Percentiles rank a stretch among this genome's conserved stretches.
Evolutionary conservation across 2,888 invertebrate species (phyloP).

Genomic region (Anaspis maculata): DNA sequence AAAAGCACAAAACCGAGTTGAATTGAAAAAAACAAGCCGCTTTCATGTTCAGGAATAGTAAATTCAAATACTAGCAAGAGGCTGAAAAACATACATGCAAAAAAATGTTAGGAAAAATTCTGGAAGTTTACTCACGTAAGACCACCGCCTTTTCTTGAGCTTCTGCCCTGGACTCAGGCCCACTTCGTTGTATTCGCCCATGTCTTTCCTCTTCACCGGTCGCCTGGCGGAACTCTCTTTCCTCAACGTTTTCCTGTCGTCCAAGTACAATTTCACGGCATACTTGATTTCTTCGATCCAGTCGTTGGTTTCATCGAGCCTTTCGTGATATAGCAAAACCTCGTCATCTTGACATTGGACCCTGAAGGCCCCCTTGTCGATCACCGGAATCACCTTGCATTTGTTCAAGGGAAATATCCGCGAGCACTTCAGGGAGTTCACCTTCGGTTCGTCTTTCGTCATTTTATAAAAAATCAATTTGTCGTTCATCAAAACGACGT

Average conservation of each 20-base stretch:
- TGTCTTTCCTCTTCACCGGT: constrained; percentile 50
- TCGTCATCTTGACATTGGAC: constrained; percentile 52
- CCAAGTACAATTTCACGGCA: constrained; percentile 49
- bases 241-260: constrained; percentile 52
- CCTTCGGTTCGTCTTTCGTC: constrained; percentile 47
- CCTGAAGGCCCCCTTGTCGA: constrained; percentile 52
- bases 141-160: constrained; percentile 35
- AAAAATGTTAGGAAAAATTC: too few relatives aligned
- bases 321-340: constrained; percentile 49
- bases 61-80: too few relatives aligned
- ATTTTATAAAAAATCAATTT: constrained; percentile 64
- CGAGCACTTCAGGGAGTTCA: constrained; percentile 51
- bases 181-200: constrained; percentile 47
- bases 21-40: too few relatives aligned
- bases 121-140: background rate
- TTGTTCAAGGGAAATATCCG: constrained; percentile 63
- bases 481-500: constrained; percentile 65
- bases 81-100: too few relatives aligned
- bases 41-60: too few relatives aligned
- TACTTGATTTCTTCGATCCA: constrained; percentile 51
- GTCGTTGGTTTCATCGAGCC: constrained; percentile 45
- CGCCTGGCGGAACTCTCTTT: constrained; percentile 57
- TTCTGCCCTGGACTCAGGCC: constrained; percentile 46
- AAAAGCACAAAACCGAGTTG: too few relatives aligned
- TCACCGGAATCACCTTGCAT: constrained; percentile 53